Evolutionary conservation across 2,797 vertebrate species (phyloP).

Genomic region (Melopsittacus undulatus): DNA sequence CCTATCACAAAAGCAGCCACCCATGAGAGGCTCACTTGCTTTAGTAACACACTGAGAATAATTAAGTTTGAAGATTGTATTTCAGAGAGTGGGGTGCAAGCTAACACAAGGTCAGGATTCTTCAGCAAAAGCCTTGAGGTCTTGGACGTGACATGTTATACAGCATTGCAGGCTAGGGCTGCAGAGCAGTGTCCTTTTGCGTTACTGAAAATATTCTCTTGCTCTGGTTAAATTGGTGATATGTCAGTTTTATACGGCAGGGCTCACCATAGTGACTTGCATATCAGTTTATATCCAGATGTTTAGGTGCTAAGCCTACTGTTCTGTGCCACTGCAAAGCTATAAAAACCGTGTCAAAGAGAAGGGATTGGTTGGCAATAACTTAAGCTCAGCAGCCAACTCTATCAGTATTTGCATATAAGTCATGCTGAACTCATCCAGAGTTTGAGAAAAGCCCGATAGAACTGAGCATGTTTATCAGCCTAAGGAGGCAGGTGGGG

Average conservation of each 20-base stretch:
- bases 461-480: background rate
- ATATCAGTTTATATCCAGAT: slow-evolving; percentile 22
- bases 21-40: slow-evolving; percentile 4
- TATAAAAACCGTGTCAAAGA: background rate
- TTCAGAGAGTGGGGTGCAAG: background rate
- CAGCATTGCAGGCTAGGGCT: background rate
- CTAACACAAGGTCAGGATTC: slow-evolving; percentile 6
- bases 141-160: background rate
- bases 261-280: background rate
- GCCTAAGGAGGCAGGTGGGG: background rate
- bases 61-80: slow-evolving; percentile 20
- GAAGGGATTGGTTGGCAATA: background rate
- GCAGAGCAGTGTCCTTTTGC: background rate
- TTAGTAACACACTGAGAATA: background rate
- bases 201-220: background rate
- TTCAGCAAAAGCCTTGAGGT: background rate
- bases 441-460: slow-evolving; percentile 16
- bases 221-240: background rate
- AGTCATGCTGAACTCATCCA: slow-evolving; percentile 1
- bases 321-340: background rate
- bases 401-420: background rate
- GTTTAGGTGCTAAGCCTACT: slow-evolving; percentile 1
- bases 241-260: background rate
- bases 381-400: background rate
- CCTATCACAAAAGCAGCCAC: slow-evolving; percentile 4